Base-by-base conservation (phyloP, 2,113 vertebrate species). In the Hippocampus comes region DNA sequence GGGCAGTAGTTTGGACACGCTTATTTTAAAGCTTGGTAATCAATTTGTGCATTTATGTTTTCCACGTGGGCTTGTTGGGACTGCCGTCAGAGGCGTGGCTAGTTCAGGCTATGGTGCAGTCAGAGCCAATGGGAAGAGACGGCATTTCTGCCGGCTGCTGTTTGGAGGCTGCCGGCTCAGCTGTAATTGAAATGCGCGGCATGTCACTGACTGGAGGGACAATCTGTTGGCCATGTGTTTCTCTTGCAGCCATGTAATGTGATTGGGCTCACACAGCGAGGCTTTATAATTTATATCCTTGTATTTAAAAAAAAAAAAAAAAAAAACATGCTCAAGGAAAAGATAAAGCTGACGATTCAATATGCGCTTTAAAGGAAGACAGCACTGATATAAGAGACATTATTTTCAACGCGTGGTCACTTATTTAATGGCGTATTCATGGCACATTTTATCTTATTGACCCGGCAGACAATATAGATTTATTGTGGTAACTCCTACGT, bases 241-340 rank as follows among this genome's bases (percentile, higher is more conserved):
- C 71, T 76, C 80, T 94, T 93, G 93, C 93, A 94, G 93, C 89
- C 84, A 82, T 93, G 92, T 91, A 91, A 94, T 91, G 93, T 72
- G 51, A 93, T 82, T 75, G 91, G 90, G 91, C 87, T 90, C 87
- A 82, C 73, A 51, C 91, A 68, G 86, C 90, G 89, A 89, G 82
- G 86, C 82, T 94, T 94, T 93, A 23, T 18, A 25, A 94, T 95
- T 94, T 95, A 93, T 95, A 94, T 93, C 92, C 89, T 90, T 91
- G 92, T 65, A 64, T 15, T 43, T 30, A 60, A 5, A 21, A 51
- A 23, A 70, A 72, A 25, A 14, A 6, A 18, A 69, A 78, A 77
- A 68, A 25, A 27, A 10, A 81, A 89, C 73, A 89, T 69, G 92
- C 93, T 93, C 93, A 78, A 80, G 84, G 85, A 87, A 94, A 93